Evolutionary conservation across 2,113 vertebrate species (phyloP), one percentile per base, ranked within the genome.

Genomic region (Neopipo cinnamomea): DNA sequence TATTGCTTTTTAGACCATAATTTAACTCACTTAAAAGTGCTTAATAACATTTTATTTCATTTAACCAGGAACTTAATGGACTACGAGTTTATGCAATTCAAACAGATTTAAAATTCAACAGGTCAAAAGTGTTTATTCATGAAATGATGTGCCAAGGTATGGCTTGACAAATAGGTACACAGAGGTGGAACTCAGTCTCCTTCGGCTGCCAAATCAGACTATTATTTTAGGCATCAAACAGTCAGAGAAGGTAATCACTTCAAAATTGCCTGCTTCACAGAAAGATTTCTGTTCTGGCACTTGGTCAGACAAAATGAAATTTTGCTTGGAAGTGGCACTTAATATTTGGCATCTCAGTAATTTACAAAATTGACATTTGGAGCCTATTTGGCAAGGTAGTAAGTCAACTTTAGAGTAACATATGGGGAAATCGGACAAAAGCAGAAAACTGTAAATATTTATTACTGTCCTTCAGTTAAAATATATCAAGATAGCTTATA

Each of bases 381-480:
- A 84, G 42, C 30, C 46, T 55, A 46, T 16, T 63, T 89, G 68
- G 61, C 67, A 90, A 73, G 56, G 55, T 20, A 71, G 27, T 41
- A 20, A 62, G 24, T 62, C 33, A 90, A 85, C 56, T 93, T 65
- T 1, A 80, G 27, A 1, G 1, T 37, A 91, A 85, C 35, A 85
- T 78, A 68, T 8, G 37, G 58, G 37, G 21, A 89, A 87, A 82
- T 11, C 56, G 41, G 31, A 85, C 30, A 92, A 93, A 83, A 58
- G 30, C 20, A 68, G 30, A 83, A 79, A 85, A 56, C 5, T 16
- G 31, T 70, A 90, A 93, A 85, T 95, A 95, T 85, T 94, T 89
- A 72, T 74, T 65, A 37, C 9, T 89, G 35, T 75, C 28, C 31
- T 88, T 73, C 52, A 68, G 39, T 61, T 88, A 72, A 81, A 93